A percentile compares a stretch with the other conserved stretches of the same genome.
phyloP scores from a whole-genome alignment of 2,797 vertebrate species.

The Melanotaenia parkinsoni region DNA sequence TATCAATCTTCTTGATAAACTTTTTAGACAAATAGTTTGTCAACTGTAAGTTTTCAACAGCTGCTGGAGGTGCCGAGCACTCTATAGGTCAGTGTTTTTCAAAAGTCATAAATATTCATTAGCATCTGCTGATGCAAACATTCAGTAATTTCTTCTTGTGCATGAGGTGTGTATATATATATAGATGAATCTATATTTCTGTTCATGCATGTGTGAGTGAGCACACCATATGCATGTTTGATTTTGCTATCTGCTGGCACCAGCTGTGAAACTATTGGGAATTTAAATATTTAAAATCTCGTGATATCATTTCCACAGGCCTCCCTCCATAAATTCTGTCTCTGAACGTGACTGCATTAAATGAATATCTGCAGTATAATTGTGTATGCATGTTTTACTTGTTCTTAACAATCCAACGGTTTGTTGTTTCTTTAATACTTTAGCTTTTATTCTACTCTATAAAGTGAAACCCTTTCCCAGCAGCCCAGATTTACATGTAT shows the following conservation, averaged over 20 bases:
- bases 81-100: conserved; percentile 39
- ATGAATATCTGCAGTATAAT: background rate
- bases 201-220: conserved; percentile 14
- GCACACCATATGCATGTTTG: conserved; percentile 48
- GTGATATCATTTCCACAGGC: conserved; percentile 50
- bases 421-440: too few species aligned
- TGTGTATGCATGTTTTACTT: background rate
- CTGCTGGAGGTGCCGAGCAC: conserved; percentile 15
- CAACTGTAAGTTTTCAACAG: conserved; percentile 28
- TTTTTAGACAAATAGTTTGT: conserved; percentile 21
- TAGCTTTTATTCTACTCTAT: too few species aligned
- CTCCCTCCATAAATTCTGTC: conserved; percentile 21
- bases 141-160: conserved; percentile 29
- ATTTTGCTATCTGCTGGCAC: conserved; percentile 56
- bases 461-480: too few species aligned
- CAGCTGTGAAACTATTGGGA: conserved; percentile 70
- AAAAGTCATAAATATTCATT: conserved; percentile 63
- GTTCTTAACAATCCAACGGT: too few species aligned
- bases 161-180: conserved; percentile 6
- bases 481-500: too few species aligned
- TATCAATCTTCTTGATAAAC: conserved; percentile 14
- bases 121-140: conserved; percentile 58
- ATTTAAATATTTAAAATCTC: conserved; percentile 74
- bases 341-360: background rate
- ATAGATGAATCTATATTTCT: conserved; percentile 28